phyloP scores from a whole-genome alignment of 2,113 vertebrate genomes.

The Shinisaurus crocodilurus region DNA sequence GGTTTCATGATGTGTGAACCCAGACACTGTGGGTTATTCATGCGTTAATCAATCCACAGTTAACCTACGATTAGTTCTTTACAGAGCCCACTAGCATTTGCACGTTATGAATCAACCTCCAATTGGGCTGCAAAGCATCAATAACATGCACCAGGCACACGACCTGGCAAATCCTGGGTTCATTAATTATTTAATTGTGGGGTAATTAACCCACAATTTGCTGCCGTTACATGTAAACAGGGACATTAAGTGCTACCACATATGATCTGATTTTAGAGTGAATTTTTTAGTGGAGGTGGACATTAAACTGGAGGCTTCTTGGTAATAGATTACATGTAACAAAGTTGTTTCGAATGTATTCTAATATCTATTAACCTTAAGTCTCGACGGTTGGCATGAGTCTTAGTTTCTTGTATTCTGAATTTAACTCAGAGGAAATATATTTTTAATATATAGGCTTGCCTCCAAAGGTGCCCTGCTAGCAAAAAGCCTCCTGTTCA shows the following conservation, averaged over 20 bases:
- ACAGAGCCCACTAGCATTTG: no score
- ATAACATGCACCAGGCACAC: no score
- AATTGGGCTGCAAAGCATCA: no score
- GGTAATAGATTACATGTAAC: background rate
- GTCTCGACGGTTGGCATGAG: background rate
- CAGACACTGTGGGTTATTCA: no score
- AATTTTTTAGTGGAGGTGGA: background rate
- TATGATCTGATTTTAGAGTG: background rate
- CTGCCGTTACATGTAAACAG: no score
- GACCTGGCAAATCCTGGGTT: no score
- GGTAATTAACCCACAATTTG: no score
- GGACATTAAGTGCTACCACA: background rate
- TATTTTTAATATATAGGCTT: background rate
- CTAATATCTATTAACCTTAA: background rate
- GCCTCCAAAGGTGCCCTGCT: background rate
- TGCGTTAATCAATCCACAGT: no score
- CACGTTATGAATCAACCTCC: no score
- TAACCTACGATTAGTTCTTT: no score
- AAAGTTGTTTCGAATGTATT: background rate
- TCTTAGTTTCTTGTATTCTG: conserved; percentile 30
- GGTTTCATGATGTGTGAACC: no score
- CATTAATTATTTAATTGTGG: no score
- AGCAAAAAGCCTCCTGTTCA: background rate
- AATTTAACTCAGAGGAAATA: background rate
- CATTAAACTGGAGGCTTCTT: background rate